Evolutionary conservation across 2,113 vertebrate species (phyloP).

Genomic region (Heptranchias perlo): DNA sequence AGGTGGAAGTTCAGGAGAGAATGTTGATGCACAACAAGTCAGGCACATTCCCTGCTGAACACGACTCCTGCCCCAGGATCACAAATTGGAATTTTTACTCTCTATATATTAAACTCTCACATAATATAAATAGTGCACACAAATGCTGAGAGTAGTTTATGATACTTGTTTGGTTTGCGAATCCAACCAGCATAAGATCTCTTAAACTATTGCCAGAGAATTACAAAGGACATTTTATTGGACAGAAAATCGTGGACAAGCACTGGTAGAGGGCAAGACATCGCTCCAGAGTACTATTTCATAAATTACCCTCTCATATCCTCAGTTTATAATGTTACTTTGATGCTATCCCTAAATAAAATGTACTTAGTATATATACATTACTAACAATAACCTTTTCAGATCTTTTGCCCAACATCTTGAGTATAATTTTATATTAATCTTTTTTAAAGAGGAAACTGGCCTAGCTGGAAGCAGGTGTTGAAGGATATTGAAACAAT

Average conservation of each 20-base stretch:
- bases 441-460: slow-evolving; percentile 14
- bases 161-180: not conserved
- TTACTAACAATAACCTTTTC: not conserved
- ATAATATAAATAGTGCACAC: not conserved
- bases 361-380: not conserved
- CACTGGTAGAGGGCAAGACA: not conserved
- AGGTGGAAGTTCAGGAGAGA: not conserved
- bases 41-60: not conserved
- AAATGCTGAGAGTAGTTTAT: not conserved
- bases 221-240: not conserved
- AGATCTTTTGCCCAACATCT: not conserved
- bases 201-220: not conserved
- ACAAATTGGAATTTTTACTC: not conserved
- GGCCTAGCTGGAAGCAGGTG: slow-evolving; percentile 32
- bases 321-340: not conserved
- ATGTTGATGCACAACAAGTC: not conserved
- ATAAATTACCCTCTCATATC: not conserved
- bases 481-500: slow-evolving; percentile 53
- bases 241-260: not conserved
- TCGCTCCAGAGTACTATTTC: not conserved
- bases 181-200: not conserved
- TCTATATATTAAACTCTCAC: not conserved
- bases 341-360: not conserved
- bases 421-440: slow-evolving; percentile 12
- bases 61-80: not conserved